Base-by-base conservation (phyloP, 2,113 vertebrate genomes). In the Sinosuthora webbiana region DNA sequence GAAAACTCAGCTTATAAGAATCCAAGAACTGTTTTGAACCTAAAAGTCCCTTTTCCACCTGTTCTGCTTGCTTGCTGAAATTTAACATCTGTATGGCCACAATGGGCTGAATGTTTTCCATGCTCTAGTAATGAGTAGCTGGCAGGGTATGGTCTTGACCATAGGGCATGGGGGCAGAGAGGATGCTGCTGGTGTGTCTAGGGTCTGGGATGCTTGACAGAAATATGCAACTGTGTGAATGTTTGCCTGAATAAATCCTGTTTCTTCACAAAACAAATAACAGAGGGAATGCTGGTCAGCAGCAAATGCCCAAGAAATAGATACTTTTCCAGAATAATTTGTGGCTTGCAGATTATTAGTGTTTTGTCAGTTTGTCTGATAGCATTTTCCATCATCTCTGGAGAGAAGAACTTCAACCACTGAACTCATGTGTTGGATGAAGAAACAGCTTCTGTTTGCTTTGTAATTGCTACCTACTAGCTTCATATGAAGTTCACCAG, bases 91-190 rank as follows among this genome's bases (percentile, higher is more conserved):
- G 35, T 24, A 52, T 19, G 75, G 57, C 19, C 24, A 2, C 28
- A 45, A 27, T 2, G 4, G 21, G 28, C 21, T 64, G 41, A 41
- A 52, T 59, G 12, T 37, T 77, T 91, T 56, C 37, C 8, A 6
- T 20, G 13, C 10, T 62, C 6, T 24, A 31, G 49, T 37, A 44
- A 21, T 3, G 10, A 41, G 23, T 27, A 67, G 20, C 15, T 53
- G 37, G 9, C 5, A 31, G 10, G 2, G 7, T 17, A 8, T 2
- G 1, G 19, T 53, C 15, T 63, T 3, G 1, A 27, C 15, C 10
- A n/a, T 0, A 64, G 19, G 7, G 4, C 28, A 22, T 37, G 35
- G 70, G 23, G 44, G 11, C 42, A 55, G 56, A 60, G 14, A 33
- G 7, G 27, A 39, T 1, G 13, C 64, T 39, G 35, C 30, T 82